These are phyloP conservation scores for Tethea ocularis DNA, from an alignment of 2,888 invertebrate genomes.

Conservation along the genomic window DNA sequence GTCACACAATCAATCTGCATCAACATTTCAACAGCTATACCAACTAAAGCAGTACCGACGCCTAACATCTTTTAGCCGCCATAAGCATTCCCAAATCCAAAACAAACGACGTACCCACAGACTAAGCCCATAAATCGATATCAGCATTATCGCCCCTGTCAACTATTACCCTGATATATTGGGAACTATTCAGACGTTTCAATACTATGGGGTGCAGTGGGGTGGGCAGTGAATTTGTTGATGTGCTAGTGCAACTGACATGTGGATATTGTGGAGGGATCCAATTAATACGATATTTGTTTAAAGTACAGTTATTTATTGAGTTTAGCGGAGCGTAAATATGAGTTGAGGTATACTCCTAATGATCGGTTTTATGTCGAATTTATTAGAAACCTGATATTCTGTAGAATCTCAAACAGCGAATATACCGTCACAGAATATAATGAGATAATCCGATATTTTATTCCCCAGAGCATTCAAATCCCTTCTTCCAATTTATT, in stretches of 20 bases:
- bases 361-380: neutral
- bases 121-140: slow-evolving; percentile 23
- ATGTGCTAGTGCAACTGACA: neutral
- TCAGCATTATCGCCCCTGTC: slow-evolving; percentile 32
- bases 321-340: neutral
- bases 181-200: slow-evolving; percentile 22
- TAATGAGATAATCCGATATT: too few species aligned
- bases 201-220: slow-evolving; percentile 10
- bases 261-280: neutral
- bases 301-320: neutral
- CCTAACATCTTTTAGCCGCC: neutral
- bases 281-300: neutral
- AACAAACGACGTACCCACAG: neutral
- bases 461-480: too few species aligned
- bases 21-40: neutral
- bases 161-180: slow-evolving; percentile 22
- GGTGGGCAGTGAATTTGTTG: slow-evolving; percentile 9
- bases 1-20: too few species aligned
- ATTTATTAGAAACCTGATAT: neutral
- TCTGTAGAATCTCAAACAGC: too few species aligned
- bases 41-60: neutral
- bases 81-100: neutral
- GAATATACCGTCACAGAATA: too few species aligned
- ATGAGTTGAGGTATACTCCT: neutral
- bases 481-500: too few species aligned